phyloP scores from a whole-genome alignment of 2,113 vertebrate species.

The Microcebus lehilahytsara region DNA sequence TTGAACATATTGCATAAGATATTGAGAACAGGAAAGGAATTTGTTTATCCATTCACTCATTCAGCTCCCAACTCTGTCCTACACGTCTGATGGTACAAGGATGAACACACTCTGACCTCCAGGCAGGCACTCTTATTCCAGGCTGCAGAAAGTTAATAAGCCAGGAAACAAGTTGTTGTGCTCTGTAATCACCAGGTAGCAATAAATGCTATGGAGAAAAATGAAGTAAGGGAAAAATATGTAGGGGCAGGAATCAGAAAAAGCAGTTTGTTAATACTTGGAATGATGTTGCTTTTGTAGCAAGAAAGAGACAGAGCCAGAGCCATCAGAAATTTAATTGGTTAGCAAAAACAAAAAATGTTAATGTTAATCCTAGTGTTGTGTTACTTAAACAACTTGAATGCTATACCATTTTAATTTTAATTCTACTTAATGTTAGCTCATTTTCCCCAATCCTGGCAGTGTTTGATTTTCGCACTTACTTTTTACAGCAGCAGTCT shows the following conservation, averaged over 20 bases:
- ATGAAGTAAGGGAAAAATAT: not conserved
- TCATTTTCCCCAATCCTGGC: not conserved
- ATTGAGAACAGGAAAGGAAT: not conserved
- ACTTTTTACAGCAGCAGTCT: not conserved
- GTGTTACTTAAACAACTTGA: not conserved
- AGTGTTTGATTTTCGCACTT: not conserved
- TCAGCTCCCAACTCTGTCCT: not conserved
- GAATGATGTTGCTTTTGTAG: not conserved
- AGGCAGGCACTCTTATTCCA: not conserved
- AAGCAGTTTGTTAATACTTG: not conserved
- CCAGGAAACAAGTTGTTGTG: too few species aligned
- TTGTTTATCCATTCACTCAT: not conserved
- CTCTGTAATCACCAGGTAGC: not conserved
- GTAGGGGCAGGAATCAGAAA: not conserved
- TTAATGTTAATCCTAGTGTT: not conserved
- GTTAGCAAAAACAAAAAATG: not conserved
- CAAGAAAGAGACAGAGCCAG: not conserved
- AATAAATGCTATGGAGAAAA: not conserved
- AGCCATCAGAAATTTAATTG: not conserved
- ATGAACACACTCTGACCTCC: not conserved
- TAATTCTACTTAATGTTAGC: not conserved
- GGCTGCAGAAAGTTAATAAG: not conserved
- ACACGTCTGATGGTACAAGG: fast-evolving
- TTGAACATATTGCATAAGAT: not conserved
- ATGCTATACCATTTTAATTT: not conserved